phyloP scores from a whole-genome alignment of 2,888 invertebrate species.

The Brenthis ino region DNA sequence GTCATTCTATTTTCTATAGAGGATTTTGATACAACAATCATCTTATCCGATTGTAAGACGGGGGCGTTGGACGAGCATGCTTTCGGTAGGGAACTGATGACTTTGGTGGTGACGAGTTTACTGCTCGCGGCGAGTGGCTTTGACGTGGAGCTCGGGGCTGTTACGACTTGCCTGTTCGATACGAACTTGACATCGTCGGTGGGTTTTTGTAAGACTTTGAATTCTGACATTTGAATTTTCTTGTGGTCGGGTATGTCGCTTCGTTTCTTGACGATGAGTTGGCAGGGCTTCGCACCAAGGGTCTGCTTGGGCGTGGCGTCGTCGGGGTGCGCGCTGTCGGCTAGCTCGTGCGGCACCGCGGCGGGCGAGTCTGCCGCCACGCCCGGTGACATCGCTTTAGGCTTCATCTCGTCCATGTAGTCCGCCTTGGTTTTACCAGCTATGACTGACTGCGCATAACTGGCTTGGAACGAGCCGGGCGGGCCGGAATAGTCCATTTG shows the following conservation, averaged over 20 bases:
- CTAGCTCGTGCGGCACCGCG: conserved; percentile 63
- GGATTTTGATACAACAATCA: conserved; percentile 76
- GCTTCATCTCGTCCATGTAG: conserved; percentile 63
- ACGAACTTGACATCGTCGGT: conserved; percentile 69
- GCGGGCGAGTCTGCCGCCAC: conserved; percentile 69
- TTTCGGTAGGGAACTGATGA: conserved; percentile 68
- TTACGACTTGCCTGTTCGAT: conserved; percentile 69
- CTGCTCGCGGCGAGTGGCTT: conserved; percentile 63
- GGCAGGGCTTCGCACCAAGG: conserved; percentile 63
- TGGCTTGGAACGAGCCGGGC: conserved; percentile 75
- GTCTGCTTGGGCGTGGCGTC: conserved; percentile 33
- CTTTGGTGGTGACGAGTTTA: conserved; percentile 74
- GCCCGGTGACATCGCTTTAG: conserved; percentile 60
- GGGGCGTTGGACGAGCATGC: conserved; percentile 49
- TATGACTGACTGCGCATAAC: conserved; percentile 72
- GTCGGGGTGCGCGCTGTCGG: conserved; percentile 59
- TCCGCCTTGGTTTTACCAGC: conserved; percentile 65
- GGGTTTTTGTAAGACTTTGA: conserved; percentile 73
- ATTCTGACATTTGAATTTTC: conserved; percentile 68
- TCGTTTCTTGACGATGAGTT: conserved; percentile 70
- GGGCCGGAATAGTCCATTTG: conserved; percentile 67
- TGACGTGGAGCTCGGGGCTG: conserved; percentile 62
- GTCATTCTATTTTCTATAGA: conserved; percentile 58
- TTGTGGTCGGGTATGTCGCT: conserved; percentile 58
- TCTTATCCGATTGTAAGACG: conserved; percentile 61